Conservation (phyloP, 2,888 invertebrate species). For the Axea sp. region DNA sequence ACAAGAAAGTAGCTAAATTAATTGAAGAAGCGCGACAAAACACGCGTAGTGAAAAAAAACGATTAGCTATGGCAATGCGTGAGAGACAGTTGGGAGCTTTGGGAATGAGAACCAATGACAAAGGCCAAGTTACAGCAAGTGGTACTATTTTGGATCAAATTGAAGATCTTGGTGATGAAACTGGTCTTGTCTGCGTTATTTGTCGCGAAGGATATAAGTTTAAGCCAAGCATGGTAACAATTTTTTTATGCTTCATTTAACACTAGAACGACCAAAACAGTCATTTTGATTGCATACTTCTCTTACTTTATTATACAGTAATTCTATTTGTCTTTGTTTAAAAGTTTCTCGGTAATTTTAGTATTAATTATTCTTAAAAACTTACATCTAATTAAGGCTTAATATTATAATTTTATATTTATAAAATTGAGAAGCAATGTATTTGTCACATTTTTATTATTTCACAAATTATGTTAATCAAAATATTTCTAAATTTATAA, state of each 20-base stretch:
- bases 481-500: too few relatives aligned
- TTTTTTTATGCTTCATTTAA: constrained; percentile 2
- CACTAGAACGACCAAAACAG: too few relatives aligned
- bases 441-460: too few relatives aligned
- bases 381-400: too few relatives aligned
- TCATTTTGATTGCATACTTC: too few relatives aligned
- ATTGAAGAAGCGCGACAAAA: constrained; percentile 96
- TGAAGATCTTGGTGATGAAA: constrained; percentile 97
- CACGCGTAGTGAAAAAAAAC: constrained; percentile 97
- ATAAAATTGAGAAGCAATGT: too few relatives aligned
- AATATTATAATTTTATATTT: too few relatives aligned
- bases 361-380: too few relatives aligned
- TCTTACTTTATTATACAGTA: too few relatives aligned
- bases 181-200: constrained; percentile 97
- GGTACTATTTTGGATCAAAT: constrained; percentile 94
- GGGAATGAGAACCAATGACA: constrained; percentile 97
- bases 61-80: constrained; percentile 98
- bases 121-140: constrained; percentile 96
- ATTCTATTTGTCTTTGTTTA: too few relatives aligned
- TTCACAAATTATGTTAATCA: too few relatives aligned
- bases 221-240: constrained; percentile 89
- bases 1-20: constrained; percentile 88
- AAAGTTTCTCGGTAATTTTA: too few relatives aligned
- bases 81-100: constrained; percentile 97
- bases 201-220: constrained; percentile 99